A percentile compares a stretch with the other conserved stretches of the same genome.
These are phyloP conservation scores for Noctilio leporinus DNA, from an alignment of 2,113 vertebrate species.

Conservation along the genomic window DNA sequence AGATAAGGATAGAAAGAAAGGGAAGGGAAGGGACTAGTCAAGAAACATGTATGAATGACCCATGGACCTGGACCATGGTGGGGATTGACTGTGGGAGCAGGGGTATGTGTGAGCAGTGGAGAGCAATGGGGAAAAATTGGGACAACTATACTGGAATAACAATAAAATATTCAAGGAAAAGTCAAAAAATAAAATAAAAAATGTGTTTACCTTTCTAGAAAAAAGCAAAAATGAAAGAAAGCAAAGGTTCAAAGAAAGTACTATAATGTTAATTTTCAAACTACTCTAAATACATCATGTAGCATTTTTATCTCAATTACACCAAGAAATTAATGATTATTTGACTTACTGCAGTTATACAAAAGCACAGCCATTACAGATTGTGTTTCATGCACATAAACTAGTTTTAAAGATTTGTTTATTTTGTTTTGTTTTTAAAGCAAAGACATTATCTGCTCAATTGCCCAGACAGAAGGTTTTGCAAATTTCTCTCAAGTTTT, in stretches of 20 bases:
- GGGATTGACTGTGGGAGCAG: too few relatives aligned
- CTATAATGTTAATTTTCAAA: constrained; percentile 30
- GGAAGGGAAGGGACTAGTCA: too few relatives aligned
- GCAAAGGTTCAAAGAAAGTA: background rate
- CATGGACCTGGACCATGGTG: too few relatives aligned
- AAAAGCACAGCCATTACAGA: background rate
- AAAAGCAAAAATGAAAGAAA: constrained; percentile 44
- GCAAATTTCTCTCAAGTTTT: constrained; percentile 86
- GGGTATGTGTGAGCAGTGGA: too few relatives aligned
- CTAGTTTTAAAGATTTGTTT: constrained; percentile 66
- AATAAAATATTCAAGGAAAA: too few relatives aligned
- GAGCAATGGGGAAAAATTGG: too few relatives aligned
- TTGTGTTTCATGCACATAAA: background rate
- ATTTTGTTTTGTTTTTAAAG: constrained; percentile 47
- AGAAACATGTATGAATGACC: too few relatives aligned
- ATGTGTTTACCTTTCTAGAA: too few relatives aligned
- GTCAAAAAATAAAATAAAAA: too few relatives aligned
- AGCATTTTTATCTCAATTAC: constrained; percentile 25
- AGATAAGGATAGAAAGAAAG: too few relatives aligned
- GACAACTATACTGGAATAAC: too few relatives aligned
- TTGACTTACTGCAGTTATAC: constrained; percentile 41
- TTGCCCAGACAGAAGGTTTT: constrained; percentile 66
- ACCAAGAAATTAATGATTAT: constrained; percentile 38
- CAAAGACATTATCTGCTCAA: constrained; percentile 45
- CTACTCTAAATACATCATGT: background rate